Base-by-base conservation (phyloP, 2,888 invertebrate genomes). In the Drosophila maculinotata region DNA sequence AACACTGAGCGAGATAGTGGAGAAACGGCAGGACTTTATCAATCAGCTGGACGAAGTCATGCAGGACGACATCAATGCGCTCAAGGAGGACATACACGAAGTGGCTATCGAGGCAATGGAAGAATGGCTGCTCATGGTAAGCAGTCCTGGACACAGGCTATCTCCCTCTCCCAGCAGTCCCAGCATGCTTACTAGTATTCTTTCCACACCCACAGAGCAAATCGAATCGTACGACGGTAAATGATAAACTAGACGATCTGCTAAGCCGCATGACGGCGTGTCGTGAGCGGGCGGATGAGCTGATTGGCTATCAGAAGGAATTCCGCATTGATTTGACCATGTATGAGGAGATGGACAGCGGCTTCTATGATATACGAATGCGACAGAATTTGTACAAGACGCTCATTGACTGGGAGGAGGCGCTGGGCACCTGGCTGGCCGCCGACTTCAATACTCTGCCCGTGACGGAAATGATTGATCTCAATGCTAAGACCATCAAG, bases 321-420 rank as follows among this genome's bases (percentile, higher is more conserved):
- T 97, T 97, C 86, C 95, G 96, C 95, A 94, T 97, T 70, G 97
- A 97, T 85, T 94, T 97, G 12, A 95, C 96, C 0, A 93, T 96
- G 84, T 94, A 96, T 88, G 97, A 97, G 74, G 94, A 95, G 64
- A 92, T 98, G 69, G 96, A 97, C 51, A 95, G 96, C 89, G 95
- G 96, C 0, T 94, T 95, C 76, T 95, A 94, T 69, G 96, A 97
- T 72, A 94, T 97, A 2, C 96, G 95, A 89, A 92, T 97, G 35
- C 94, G 97, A 31, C 95, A 95, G 88, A 92, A 96, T 51, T 92
- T 98, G 0, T 97, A 97, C 96, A 95, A 95, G 44, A 95, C 95
- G 33, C 92, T 95, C 1, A 94, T 94, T 57, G 93, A 94, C 48
- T 97, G 97, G 97, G 94, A 94, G 10, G 93, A 93, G 3, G 91